Evolutionary conservation across 1,140 invertebrate species (phyloP).

Genomic region (Camponotus pennsylvanicus): DNA sequence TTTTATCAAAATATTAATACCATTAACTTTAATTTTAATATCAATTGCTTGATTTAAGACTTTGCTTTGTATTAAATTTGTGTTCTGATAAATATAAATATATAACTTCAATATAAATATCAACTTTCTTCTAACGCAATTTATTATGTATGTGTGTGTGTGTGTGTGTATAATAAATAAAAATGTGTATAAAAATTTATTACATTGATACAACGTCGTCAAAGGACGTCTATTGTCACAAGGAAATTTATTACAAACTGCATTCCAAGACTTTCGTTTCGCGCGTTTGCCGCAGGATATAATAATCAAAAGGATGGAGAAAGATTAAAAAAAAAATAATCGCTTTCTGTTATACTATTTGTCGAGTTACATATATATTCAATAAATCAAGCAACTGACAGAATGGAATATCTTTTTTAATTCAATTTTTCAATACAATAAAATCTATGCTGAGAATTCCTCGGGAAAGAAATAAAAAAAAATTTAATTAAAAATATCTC

Average conservation of each 20-base stretch:
- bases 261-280: not conserved
- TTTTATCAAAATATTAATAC: not conserved
- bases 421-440: not conserved
- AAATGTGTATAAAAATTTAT: not conserved
- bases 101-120: not conserved
- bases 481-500: constrained; percentile 31
- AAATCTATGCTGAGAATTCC: not conserved
- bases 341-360: not conserved
- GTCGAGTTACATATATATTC: not conserved
- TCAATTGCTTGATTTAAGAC: not conserved
- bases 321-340: not conserved
- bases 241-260: constrained; percentile 7
- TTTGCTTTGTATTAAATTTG: not conserved
- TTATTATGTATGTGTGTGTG: not conserved
- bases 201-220: not conserved
- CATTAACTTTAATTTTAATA: not conserved
- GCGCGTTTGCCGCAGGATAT: not conserved
- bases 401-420: not conserved
- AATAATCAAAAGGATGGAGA: constrained; percentile 13
- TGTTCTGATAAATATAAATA: not conserved
- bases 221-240: not conserved
- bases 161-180: no score
- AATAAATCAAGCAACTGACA: not conserved
- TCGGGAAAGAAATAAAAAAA: constrained; percentile 41
- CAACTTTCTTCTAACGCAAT: not conserved